Evolutionary conservation across 2,888 invertebrate genomes (phyloP), one percentile per base, ranked within the genome.

Genomic region (Epinotia nisella): DNA sequence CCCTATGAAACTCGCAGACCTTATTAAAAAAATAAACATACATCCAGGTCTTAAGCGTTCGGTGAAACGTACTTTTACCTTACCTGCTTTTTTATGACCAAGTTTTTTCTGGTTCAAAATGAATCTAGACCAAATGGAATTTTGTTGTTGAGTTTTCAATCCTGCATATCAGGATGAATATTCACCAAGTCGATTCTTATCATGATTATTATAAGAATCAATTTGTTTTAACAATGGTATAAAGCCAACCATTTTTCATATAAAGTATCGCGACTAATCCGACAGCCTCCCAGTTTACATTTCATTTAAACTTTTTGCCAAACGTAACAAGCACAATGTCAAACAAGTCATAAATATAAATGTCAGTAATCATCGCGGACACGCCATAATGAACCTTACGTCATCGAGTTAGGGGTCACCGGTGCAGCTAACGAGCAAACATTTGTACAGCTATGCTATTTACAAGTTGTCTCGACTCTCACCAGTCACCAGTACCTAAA

Each of bases 371-470:
- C 68, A 69, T 24, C 51, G 7, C 21, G 21, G 17, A 9, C 59
- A 45, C 15, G 62, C 59, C 49, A 60, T 45, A 71, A 70, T 74
- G 67, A 68, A 74, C 75, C 66, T 49, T 74, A 70, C 56, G 24
- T 35, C 72, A 5, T 55, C 21, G 35, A 39, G 59, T 66, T 73
- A 75, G n/a, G 62, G 59, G 41, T 11, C 13, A 45, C 21, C n/a
- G 56, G 5, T 70, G 74, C 74, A 75, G 82, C 83, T 88, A 90
- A 90, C 87, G 87, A 90, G 78, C 86, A 90, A 90, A 91, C 87
- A 86, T 91, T 90, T 89, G 85, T 58, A 65, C 77, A 81, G 83
- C 49, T 49, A n/a, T 49, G 49, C n/a, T 49, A 49, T 49, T 49
- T 5, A 45, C 15, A 49, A n/a, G 1, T n/a, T 45, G 15, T 45